Percentiles rank a stretch among this genome's conserved stretches.
phyloP scores from a whole-genome alignment of 1,140 invertebrate genomes.

The Idris sp. region DNA sequence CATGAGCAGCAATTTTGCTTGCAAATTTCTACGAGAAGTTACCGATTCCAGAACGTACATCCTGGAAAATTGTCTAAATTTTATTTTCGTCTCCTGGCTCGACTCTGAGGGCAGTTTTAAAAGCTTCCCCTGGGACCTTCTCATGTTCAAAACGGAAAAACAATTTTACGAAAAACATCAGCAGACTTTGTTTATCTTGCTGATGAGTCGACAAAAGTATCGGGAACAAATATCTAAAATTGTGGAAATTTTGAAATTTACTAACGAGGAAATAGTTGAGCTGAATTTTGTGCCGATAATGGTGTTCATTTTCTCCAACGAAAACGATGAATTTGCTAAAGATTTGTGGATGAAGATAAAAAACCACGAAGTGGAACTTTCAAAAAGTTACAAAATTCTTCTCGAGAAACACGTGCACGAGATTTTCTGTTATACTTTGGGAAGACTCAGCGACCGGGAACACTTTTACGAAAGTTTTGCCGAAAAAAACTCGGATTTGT shows the following conservation, averaged over 20 bases:
- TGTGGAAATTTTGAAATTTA: constrained; percentile 62
- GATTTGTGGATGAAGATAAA: no score
- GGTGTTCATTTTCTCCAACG: constrained; percentile 57
- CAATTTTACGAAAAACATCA: constrained; percentile 75
- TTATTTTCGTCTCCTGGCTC: constrained; percentile 65
- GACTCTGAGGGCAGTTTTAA: constrained; percentile 48
- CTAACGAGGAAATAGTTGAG: constrained; percentile 69
- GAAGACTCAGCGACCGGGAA: no score
- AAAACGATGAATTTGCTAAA: no score
- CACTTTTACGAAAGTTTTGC: no score
- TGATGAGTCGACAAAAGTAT: constrained; percentile 33
- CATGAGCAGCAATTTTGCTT: no score
- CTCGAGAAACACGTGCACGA: no score
- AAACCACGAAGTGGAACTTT: no score
- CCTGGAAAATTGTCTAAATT: constrained; percentile 73
- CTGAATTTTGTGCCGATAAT: constrained; percentile 70
- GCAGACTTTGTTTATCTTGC: constrained; percentile 43
- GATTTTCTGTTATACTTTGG: no score
- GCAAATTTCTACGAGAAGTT: no score
- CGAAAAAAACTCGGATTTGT: no score
- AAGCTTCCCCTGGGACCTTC: constrained; percentile 72
- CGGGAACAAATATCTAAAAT: constrained; percentile 53
- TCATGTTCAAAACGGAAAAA: constrained; percentile 64
- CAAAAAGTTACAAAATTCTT: no score
- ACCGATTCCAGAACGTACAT: constrained; percentile 53